phyloP scores from a whole-genome alignment of 2,797 vertebrate genomes.

The Choloepus didactylus region DNA sequence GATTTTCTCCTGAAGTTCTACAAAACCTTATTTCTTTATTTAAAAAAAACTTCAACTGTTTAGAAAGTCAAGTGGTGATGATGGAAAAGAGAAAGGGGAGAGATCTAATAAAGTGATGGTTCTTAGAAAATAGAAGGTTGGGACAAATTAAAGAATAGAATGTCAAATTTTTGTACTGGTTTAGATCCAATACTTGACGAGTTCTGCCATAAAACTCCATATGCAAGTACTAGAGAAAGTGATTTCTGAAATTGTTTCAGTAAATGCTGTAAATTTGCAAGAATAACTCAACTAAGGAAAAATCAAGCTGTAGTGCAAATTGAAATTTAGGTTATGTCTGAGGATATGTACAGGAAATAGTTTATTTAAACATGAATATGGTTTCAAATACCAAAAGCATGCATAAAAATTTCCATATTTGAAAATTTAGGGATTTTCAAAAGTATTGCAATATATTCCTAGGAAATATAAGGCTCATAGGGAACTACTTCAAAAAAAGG shows the following conservation, averaged over 20 bases:
- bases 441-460: not conserved
- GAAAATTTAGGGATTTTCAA: not conserved
- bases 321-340: constrained; percentile 19
- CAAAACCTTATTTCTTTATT: not conserved
- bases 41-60: not conserved
- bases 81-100: not conserved
- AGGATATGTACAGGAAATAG: not conserved
- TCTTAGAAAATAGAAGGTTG: not conserved
- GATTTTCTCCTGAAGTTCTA: constrained; percentile 6
- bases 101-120: not conserved
- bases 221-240: not conserved
- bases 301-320: constrained; percentile 38
- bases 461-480: not conserved
- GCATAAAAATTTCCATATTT: not conserved
- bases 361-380: constrained; percentile 34
- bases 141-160: not conserved
- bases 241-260: constrained; percentile 28
- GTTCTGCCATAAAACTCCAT: not conserved
- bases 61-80: constrained; percentile 8
- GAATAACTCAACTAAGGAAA: constrained; percentile 28
- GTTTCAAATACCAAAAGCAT: constrained; percentile 9
- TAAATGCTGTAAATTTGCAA: not conserved
- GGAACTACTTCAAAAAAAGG: not conserved
- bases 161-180: not conserved
- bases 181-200: constrained; percentile 5